These are phyloP conservation scores for Meghimatium bilineatum DNA, from an alignment of 2,888 invertebrate genomes.

Conservation along the genomic window DNA sequence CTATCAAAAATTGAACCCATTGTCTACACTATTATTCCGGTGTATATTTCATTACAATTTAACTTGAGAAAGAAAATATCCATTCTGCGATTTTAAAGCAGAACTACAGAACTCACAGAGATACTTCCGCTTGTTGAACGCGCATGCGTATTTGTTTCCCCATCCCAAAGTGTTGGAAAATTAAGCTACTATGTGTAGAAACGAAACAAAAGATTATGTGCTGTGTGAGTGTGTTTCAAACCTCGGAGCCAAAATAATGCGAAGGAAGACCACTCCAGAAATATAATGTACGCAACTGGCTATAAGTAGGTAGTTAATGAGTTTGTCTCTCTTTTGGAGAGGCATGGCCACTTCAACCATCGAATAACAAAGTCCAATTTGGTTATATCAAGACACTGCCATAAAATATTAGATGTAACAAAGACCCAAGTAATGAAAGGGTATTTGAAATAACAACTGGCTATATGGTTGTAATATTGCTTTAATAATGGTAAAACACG, in stretches of 20 bases:
- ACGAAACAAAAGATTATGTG: not conserved
- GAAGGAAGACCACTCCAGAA: not conserved
- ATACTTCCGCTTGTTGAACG: slow-evolving; percentile 25
- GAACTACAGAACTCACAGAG: not conserved
- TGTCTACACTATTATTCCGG: not conserved
- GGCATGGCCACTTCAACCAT: too few species aligned
- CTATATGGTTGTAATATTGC: too few species aligned
- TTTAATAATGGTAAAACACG: too few species aligned
- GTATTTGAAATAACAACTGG: too few species aligned
- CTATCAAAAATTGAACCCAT: slow-evolving; percentile 8
- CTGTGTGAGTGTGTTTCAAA: not conserved
- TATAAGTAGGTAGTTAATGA: too few species aligned
- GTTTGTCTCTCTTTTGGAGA: too few species aligned
- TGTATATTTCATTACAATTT: not conserved
- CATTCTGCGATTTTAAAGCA: slow-evolving; percentile 11
- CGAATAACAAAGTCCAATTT: too few species aligned
- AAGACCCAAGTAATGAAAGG: too few species aligned
- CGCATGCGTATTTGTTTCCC: slow-evolving; percentile 24
- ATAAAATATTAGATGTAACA: too few species aligned
- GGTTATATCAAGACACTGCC: too few species aligned
- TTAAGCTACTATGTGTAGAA: not conserved
- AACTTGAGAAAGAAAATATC: not conserved
- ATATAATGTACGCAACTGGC: too few species aligned
- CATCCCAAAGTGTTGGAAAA: not conserved
- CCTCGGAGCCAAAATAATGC: too few species aligned